Base-by-base conservation (phyloP, 1,140 invertebrate genomes). In the Cyclina sinensis region DNA sequence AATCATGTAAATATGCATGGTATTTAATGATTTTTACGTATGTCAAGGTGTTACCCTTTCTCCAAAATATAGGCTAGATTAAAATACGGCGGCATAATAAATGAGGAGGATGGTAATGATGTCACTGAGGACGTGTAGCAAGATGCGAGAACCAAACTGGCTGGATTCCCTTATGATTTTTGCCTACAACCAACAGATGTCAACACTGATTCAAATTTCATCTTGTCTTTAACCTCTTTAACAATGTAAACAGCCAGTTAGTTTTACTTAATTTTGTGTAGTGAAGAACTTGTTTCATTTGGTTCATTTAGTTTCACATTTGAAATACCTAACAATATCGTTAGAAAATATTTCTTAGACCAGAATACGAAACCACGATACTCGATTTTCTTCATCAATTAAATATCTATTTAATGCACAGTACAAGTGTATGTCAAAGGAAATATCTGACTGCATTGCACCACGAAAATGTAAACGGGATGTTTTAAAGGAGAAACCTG, bases 121-220 rank as follows among this genome's bases (percentile, higher is more conserved):
- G 21, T 21, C n/a, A 48, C 54, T 57, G 48, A 57, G 9, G 24
- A 30, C 12, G 12, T 30, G 9, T 24, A 57, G 30, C 46, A 54
- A 30, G 54, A 57, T 80, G 21, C 18, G 18, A 80, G 54, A 57
- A 32, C 46, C 4, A 54, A 54, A 16, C 30, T 80, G 57, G 27
- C n/a, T 30, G 54, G 54, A 1, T 16, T 80, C 3, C 78, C 3
- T 14, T 80, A 48, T 57, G 51, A 80, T 18, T 51, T 70, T 9
- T 86, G 84, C 35, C 9, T 86, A 24, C 70, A 86, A 39, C 73
- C 84, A 48, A 32, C 4, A 21, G 84, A 86, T 27, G 1, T 59
- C 11, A 35, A 21, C n/a, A 21, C 7, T 57, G 51, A 57, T 21
- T 57, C 21, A 3, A 21, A 57, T 21, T 57, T 57, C 21, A 18